These are phyloP conservation scores for Psittacus erithacus DNA, from an alignment of 2,113 vertebrate genomes.

Conservation along the genomic window DNA sequence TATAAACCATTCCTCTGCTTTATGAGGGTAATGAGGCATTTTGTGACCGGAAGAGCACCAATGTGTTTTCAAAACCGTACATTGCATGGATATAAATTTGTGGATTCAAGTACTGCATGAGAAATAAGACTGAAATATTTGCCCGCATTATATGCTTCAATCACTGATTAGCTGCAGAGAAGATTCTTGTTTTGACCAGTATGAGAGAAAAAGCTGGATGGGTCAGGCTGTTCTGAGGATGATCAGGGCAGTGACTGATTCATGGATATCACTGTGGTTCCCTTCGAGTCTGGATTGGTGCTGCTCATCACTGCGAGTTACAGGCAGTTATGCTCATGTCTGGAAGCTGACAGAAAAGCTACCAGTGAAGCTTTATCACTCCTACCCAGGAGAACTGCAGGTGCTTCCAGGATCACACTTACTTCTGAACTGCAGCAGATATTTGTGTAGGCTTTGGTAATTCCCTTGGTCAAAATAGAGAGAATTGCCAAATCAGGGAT, in stretches of 20 bases:
- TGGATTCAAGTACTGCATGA: not conserved
- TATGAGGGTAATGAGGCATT: not conserved
- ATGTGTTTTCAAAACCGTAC: not conserved
- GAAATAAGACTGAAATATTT: not conserved
- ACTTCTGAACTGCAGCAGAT: not conserved
- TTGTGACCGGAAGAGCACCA: not conserved
- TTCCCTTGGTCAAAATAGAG: not conserved
- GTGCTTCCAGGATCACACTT: not conserved
- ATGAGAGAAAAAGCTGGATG: not conserved
- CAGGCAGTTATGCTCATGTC: not conserved
- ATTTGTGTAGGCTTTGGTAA: not conserved
- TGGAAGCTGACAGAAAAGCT: not conserved
- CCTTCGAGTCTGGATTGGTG: rapidly evolving
- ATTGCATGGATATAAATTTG: not conserved
- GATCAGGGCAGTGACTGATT: not conserved
- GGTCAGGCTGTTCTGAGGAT: not conserved
- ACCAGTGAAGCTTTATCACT: not conserved
- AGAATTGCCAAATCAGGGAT: not conserved
- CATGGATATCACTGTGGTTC: not conserved
- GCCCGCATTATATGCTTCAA: not conserved
- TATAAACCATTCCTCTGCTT: not conserved
- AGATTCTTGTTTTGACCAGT: not conserved
- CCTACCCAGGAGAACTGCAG: not conserved
- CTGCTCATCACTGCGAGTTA: not conserved
- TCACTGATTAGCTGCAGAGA: not conserved